phyloP scores from a whole-genome alignment of 1,140 invertebrate genomes.

The Monochamus saltuarius region DNA sequence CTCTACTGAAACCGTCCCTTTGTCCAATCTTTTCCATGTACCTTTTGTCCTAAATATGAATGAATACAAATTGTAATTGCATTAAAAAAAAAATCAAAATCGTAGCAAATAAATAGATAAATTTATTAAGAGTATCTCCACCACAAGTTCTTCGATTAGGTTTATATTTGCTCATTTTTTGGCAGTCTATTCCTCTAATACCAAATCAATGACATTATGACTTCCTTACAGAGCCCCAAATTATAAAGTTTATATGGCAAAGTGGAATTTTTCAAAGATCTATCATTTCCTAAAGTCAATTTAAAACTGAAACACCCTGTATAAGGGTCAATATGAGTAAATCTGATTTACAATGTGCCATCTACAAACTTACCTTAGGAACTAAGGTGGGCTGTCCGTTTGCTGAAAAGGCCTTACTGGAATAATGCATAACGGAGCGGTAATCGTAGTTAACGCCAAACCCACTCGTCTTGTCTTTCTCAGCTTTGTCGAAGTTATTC shows the following conservation, averaged over 20 bases:
- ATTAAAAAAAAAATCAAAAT: not conserved
- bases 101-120: not conserved
- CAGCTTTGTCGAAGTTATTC: constrained; percentile 70
- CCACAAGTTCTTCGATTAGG: not conserved
- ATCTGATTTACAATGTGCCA: not conserved
- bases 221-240: not conserved
- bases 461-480: constrained; percentile 55
- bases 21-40: constrained; percentile 60
- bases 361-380: constrained; percentile 59
- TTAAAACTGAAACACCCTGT: not conserved
- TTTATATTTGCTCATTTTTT: not conserved
- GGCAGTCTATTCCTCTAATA: not conserved
- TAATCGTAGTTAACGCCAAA: constrained; percentile 76
- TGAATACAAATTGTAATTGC: not conserved
- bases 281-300: not conserved
- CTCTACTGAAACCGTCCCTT: constrained; percentile 68
- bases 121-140: not conserved
- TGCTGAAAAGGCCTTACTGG: constrained; percentile 70
- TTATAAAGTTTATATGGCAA: not conserved
- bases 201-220: not conserved
- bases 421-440: constrained; percentile 84
- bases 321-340: not conserved
- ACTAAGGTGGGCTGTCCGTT: constrained; percentile 72
- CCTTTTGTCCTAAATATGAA: constrained; percentile 29
- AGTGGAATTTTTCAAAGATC: too few species aligned